Evolutionary conservation across 2,113 vertebrate genomes (phyloP), one percentile per base, ranked within the genome.

Genomic region (Pica pica): DNA sequence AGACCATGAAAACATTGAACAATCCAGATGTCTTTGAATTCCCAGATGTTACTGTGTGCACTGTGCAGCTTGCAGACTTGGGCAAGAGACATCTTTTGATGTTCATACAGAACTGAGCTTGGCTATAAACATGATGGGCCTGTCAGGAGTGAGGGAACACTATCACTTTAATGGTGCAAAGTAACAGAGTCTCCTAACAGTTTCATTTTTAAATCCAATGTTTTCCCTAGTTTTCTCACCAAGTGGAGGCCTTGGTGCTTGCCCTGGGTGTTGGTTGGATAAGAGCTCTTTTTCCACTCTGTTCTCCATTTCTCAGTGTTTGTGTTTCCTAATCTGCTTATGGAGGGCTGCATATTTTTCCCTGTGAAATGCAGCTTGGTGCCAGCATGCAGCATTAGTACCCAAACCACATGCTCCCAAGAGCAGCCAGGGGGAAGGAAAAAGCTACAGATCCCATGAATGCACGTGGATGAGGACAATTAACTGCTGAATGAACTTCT

Each of bases 321-420:
- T 55, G 30, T 87, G 67, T 86, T 93, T 88, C 74, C 44, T 94
- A 71, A 87, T 89, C 86, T 83, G 35, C 71, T 86, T 88, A 89
- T 31, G 57, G 56, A 93, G 11, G 28, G 30, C 41, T 77, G 50
- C 64, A 69, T 83, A 69, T 60, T 89, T 90, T 79, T 28, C 28
- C 53, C 15, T 1, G 2, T 73, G 78, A 86, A 93, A 83, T 63
- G 53, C 39, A 67, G 8, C 55, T 26, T 87, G 33, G 7, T 91
- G 78, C 63, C 82, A 95, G 46, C 37, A 22, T 30, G 13, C 20
- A 86, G 61, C 46, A 61, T 73, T 83, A 88, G 67, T 84, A 49
- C 49, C 37, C 50, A 73, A 78, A 59, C 47, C 44, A 27, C 2
- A 1, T 79, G 70, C 3, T 41, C 49, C 17, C 28, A 49, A 18